phyloP scores from a whole-genome alignment of 2,113 vertebrate species.

The Microtus montanus region DNA sequence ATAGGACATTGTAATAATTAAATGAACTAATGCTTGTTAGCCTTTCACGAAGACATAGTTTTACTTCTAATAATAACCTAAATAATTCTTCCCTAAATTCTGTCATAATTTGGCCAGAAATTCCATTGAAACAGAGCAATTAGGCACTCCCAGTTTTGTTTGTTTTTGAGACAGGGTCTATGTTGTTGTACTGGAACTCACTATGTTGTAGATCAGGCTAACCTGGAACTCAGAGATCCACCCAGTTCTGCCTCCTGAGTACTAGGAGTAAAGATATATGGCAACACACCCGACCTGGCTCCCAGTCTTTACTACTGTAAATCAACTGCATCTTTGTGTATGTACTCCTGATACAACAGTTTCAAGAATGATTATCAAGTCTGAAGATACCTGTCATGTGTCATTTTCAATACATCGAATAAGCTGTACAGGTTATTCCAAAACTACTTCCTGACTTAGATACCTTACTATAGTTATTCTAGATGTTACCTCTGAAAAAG shows the following conservation, averaged over 20 bases:
- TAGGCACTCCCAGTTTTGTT: background rate
- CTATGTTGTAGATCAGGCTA: background rate
- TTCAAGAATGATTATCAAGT: background rate
- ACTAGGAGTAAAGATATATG: background rate
- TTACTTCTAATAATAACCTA: background rate
- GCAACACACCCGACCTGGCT: background rate
- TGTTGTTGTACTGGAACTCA: background rate
- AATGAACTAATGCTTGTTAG: background rate
- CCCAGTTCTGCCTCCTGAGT: background rate
- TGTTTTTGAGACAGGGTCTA: background rate
- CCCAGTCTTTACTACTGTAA: background rate
- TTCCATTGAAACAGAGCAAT: background rate
- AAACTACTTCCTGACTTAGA: slow-evolving; percentile 12
- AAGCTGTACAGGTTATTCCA: background rate
- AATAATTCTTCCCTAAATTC: background rate
- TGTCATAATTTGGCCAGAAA: slow-evolving; percentile 13
- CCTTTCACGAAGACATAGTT: background rate
- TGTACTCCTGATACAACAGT: background rate
- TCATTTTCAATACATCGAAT: background rate
- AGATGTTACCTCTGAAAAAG: background rate
- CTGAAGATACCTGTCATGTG: background rate
- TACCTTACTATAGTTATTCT: background rate
- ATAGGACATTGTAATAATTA: background rate
- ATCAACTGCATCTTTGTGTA: background rate
- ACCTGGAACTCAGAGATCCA: background rate